Conservation (phyloP, 2,113 vertebrate species). For the Emydocephalus ijimae region DNA sequence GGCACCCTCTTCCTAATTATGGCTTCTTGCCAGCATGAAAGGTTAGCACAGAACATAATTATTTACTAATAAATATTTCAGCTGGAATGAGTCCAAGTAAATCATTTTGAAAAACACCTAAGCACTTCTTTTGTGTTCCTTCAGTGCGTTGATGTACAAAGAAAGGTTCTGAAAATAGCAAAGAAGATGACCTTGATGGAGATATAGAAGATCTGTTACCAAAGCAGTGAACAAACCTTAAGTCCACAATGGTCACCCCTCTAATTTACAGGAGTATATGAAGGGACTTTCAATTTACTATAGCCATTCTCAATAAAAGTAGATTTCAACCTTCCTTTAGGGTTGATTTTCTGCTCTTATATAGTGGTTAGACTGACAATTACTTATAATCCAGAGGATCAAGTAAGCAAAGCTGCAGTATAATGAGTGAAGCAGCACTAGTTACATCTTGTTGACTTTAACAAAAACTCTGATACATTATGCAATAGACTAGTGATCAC, state of each 20-base stretch:
- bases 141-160: neutral
- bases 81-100: neutral
- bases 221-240: neutral
- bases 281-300: neutral
- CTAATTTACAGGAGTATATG: neutral
- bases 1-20: neutral
- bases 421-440: neutral
- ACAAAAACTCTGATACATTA: neutral
- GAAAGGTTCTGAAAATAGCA: neutral
- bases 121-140: neutral
- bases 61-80: neutral
- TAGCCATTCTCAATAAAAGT: neutral
- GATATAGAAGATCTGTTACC: neutral
- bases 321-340: neutral
- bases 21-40: neutral
- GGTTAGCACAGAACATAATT: neutral
- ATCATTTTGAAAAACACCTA: neutral
- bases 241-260: neutral
- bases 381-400: neutral
- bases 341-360: neutral
- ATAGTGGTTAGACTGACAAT: neutral
- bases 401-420: neutral
- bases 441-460: neutral
- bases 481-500: neutral
- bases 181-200: neutral